Evolutionary conservation across 2,113 vertebrate genomes (phyloP), one percentile per base, ranked within the genome.

Genomic region (Rhinogobius similis): DNA sequence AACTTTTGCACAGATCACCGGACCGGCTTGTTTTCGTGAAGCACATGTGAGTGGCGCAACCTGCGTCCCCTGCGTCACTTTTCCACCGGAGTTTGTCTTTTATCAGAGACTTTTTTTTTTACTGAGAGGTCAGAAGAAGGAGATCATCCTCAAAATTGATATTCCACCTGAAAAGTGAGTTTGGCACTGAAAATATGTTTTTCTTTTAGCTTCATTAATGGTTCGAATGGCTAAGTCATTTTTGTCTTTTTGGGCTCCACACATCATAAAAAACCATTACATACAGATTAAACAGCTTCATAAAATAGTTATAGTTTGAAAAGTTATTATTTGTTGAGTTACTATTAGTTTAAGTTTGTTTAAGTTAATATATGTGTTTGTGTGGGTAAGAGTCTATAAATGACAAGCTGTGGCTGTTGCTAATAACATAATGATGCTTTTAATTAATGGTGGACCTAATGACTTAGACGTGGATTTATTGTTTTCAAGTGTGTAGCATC

Each of bases 1-100:
- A 81, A 83, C 74, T 87, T 87, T 84, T 68, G 10, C 70, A 70
- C 82, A 79, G 82, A 77, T 82, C 84, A 68, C 64, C n/a, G 81
- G 71, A 70, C n/a, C 36, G 68, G 68, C 64, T 67, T 58, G 43
- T 73, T 79, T 61, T 62, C 58, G 21, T 1, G 64, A 48, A 23
- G 46, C 77, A 38, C 53, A 76, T 84, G 80, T 79, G 79, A 77
- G 72, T 73, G 82, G 64, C 78, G 75, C 65, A 1, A 68, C 20
- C 20, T 48, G 27, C 67, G 72, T 67, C 38, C 46, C 66, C 77
- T 84, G 85, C 87, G 86, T 81, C 82, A 86, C 71, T 65, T 83
- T 78, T 85, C 82, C 77, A 13, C 14, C 65, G 72, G 77, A 82
- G 16, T 65, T 62, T 6, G 4, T 44, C 67, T 1, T 24, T 84